Evolutionary conservation across 2,888 invertebrate genomes (phyloP).

Genomic region (Leistus spinibarbis): DNA sequence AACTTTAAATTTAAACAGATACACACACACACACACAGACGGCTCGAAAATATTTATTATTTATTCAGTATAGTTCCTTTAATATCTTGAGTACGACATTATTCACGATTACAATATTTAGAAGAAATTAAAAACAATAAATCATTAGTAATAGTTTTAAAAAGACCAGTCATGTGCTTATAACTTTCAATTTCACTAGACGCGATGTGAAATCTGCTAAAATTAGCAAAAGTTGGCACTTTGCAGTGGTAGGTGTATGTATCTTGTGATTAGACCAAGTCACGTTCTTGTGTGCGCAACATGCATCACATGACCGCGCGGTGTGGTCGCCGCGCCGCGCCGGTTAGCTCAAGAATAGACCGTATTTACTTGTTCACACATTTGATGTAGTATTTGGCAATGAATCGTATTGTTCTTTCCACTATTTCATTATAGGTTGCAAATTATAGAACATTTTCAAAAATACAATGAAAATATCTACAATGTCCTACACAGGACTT

Average conservation of each 20-base stretch:
- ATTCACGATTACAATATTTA: too few relatives aligned
- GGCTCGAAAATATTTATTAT: too few relatives aligned
- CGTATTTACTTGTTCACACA: neutral
- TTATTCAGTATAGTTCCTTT: too few relatives aligned
- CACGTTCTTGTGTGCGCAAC: slow-evolving; percentile 1
- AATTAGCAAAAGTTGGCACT: slow-evolving; percentile 3
- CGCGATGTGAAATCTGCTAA: neutral
- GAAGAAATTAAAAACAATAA: too few relatives aligned
- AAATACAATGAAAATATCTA: neutral
- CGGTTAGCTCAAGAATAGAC: neutral
- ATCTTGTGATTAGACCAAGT: slow-evolving; percentile 1
- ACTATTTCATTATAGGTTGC: neutral
- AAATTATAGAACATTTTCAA: neutral
- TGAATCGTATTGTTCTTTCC: neutral
- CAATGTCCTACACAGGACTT: too few relatives aligned
- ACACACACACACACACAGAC: too few relatives aligned
- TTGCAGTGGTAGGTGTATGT: neutral
- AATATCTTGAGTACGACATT: too few relatives aligned
- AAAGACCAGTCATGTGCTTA: neutral
- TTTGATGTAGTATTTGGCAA: neutral
- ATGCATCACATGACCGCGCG: neutral
- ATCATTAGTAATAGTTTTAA: too few relatives aligned
- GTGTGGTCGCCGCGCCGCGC: neutral
- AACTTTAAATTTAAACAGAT: too few relatives aligned
- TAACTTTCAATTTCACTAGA: neutral